Evolutionary conservation across 2,113 vertebrate genomes (phyloP).

Genomic region (Halcyon malimbica): DNA sequence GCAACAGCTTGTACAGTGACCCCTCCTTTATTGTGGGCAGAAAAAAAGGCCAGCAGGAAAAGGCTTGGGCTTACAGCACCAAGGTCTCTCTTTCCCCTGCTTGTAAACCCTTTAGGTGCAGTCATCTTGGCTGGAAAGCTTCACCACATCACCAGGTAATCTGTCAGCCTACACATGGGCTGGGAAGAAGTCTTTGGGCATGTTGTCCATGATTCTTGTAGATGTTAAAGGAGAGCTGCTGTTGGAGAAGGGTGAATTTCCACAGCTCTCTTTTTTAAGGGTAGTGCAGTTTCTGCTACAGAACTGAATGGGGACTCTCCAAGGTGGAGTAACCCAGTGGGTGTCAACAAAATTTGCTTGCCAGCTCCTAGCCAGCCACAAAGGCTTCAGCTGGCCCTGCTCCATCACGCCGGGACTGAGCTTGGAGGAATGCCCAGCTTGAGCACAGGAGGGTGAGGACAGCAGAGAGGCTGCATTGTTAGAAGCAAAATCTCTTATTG

Average conservation of each 20-base stretch:
- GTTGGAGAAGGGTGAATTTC: background rate
- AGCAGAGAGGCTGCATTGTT: background rate
- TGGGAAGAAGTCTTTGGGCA: background rate
- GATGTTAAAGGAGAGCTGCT: background rate
- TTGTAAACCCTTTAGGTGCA: background rate
- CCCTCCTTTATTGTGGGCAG: background rate
- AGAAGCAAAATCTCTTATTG: background rate
- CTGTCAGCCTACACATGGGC: background rate
- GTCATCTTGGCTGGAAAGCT: background rate
- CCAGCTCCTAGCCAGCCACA: background rate
- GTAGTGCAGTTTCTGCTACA: background rate
- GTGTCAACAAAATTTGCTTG: background rate
- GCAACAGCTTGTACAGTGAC: slow-evolving; percentile 15
- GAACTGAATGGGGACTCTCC: background rate
- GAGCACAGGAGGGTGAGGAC: background rate
- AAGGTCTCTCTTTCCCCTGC: background rate
- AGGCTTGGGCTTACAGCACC: background rate
- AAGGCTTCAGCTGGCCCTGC: background rate
- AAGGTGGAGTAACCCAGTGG: background rate
- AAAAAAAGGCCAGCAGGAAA: background rate
- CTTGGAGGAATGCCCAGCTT: background rate
- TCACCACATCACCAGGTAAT: background rate
- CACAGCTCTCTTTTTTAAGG: background rate
- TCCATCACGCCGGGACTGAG: background rate
- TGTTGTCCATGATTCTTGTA: background rate